Evolutionary conservation across 2,113 vertebrate species (phyloP).

Genomic region (Sminthopsis crassicaudata): DNA sequence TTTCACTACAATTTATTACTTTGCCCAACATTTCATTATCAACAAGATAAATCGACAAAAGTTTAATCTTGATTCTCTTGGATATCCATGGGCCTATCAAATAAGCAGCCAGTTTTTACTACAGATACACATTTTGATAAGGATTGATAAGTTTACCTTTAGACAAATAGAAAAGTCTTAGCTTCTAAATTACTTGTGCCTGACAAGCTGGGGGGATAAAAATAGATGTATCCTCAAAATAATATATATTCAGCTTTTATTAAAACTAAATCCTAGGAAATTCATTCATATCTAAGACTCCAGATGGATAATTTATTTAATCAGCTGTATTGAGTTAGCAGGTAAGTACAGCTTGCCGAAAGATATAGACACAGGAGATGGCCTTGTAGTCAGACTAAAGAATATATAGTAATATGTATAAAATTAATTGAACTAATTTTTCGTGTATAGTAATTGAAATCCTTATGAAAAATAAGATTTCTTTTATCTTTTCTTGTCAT

Average conservation of each 20-base stretch:
- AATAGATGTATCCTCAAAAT: neutral
- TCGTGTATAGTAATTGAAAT: slow-evolving; percentile 26
- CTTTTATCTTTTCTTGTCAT: slow-evolving; percentile 8
- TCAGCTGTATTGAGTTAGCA: slow-evolving; percentile 15
- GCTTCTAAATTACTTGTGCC: slow-evolving; percentile 60
- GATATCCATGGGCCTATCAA: slow-evolving; percentile 43
- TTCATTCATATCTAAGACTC: neutral
- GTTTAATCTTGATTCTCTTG: slow-evolving; percentile 55
- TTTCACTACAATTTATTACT: slow-evolving; percentile 29
- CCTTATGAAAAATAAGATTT: neutral
- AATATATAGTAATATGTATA: slow-evolving; percentile 29
- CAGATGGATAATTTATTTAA: slow-evolving; percentile 60
- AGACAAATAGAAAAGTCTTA: slow-evolving; percentile 65
- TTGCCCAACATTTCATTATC: slow-evolving; percentile 63
- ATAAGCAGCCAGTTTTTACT: slow-evolving; percentile 61
- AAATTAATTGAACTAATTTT: slow-evolving; percentile 15
- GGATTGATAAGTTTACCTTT: slow-evolving; percentile 51
- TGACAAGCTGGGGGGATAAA: slow-evolving; percentile 32
- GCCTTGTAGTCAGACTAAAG: neutral
- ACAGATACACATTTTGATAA: slow-evolving; percentile 56
- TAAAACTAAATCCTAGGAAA: slow-evolving; percentile 63
- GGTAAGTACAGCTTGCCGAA: slow-evolving; percentile 7
- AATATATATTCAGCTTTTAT: neutral
- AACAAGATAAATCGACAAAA: slow-evolving; percentile 52
- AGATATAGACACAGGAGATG: slow-evolving; percentile 29